Base-by-base conservation (phyloP, 2,113 vertebrate genomes). In the Pogona vitticeps region DNA sequence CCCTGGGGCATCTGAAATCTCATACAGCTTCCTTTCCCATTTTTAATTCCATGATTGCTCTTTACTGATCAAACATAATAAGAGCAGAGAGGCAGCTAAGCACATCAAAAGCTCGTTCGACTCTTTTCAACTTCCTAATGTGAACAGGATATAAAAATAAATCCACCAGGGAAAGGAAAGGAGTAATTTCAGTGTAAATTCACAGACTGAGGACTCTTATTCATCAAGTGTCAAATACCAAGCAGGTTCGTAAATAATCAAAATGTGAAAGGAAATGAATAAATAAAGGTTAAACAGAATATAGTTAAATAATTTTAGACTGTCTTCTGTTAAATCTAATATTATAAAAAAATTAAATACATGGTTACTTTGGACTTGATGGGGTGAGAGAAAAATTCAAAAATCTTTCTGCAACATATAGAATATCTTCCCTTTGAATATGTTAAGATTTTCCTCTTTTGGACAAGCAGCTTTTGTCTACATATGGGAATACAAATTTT, bases 61-160 rank as follows among this genome's bases (percentile, higher is more conserved):
- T 91, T 94, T 91, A 73, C 89, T 88, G 85, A 95, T 93, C 91
- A 94, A 92, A 93, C 86, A 88, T 6, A 91, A 38, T 83, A 91
- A 83, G 52, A 91, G 56, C 0, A 67, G 67, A 89, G 72, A 91
- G 40, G 77, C 88, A 93, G 78, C 85, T 73, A 92, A 91, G 79
- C 63, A 90, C 90, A 68, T 0, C 68, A 1, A 15, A 90, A 90
- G 59, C 28, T 91, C n/a, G 10, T 36, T 73, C n/a, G 52, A 38
- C 42, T 84, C 85, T 88, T 92, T 90, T 86, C 83, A 93, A 78
- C 70, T 58, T 85, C 89, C 75, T 20, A 23, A 89, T 2, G 17
- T 78, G 91, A 93, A 76, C 20, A 31, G 72, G 61, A 61, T 87
- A 76, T 65, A 76, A 91, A 93, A 92, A 89, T 89, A 82, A 90